Conservation (phyloP, 23 tunicate species). For the Halocynthia aurantium region DNA sequence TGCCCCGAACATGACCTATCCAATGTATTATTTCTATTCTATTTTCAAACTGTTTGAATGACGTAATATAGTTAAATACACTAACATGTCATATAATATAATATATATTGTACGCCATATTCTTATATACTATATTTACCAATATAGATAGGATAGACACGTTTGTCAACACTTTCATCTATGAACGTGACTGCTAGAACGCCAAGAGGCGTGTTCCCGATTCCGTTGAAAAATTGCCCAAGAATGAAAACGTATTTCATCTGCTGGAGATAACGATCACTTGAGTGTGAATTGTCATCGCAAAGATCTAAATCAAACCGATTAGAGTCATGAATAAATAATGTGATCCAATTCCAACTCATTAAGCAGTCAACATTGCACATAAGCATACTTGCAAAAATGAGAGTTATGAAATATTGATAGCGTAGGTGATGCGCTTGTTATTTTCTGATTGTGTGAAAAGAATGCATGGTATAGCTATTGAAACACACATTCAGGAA, state of each 20-base stretch:
- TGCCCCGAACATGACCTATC: neutral
- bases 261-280: conserved; percentile 2
- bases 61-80: too few species aligned
- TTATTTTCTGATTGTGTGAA: too few species aligned
- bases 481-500: too few species aligned
- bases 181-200: conserved; percentile 63
- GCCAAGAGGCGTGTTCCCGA: conserved; percentile 73
- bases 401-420: too few species aligned
- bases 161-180: conserved; percentile 71
- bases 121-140: conserved; percentile 21
- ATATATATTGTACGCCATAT: too few species aligned
- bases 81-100: too few species aligned
- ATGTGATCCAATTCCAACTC: too few species aligned
- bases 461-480: too few species aligned
- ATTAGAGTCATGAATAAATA: neutral
- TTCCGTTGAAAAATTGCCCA: conserved; percentile 73
- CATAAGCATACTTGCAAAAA: too few species aligned
- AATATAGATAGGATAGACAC: conserved; percentile 62
- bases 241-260: conserved; percentile 77
- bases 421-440: too few species aligned
- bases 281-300: neutral
- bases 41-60: too few species aligned
- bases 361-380: too few species aligned
- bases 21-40: neutral
- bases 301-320: conserved; percentile 8